Conservation (phyloP, 1,140 invertebrate species). For the Danaus plexippus region DNA sequence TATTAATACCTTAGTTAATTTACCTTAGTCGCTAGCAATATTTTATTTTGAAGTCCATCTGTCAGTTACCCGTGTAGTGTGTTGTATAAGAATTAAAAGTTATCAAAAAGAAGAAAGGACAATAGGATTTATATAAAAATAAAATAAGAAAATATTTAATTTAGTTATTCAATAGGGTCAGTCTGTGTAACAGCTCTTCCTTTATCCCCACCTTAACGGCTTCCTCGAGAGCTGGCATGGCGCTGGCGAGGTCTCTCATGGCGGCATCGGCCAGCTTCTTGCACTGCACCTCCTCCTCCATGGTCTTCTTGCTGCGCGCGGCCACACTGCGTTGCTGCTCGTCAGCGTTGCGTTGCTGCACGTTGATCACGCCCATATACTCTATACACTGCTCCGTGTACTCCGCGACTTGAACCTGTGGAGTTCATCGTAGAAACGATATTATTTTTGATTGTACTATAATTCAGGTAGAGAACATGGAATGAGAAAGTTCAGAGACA, state of each 20-base stretch:
- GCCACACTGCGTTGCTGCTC: constrained; percentile 81
- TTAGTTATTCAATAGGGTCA: neutral
- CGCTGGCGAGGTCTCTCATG: constrained; percentile 83
- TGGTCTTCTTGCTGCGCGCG: constrained; percentile 78
- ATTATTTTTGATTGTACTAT: too few species aligned
- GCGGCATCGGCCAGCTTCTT: constrained; percentile 84
- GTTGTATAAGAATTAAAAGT: too few species aligned
- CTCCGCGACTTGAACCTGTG: constrained; percentile 73
- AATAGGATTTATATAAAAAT: too few species aligned
- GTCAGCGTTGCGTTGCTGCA: constrained; percentile 84
- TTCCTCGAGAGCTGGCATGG: constrained; percentile 88
- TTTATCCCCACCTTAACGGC: constrained; percentile 76
- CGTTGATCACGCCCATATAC: constrained; percentile 78
- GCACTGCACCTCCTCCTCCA: constrained; percentile 84
- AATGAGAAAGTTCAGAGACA: too few species aligned
- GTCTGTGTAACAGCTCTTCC: neutral
- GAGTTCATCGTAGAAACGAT: neutral
- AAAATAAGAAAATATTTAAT: too few species aligned
- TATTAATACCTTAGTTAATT: too few species aligned
- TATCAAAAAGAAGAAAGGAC: too few species aligned
- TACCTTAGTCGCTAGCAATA: too few species aligned
- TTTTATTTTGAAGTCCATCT: too few species aligned
- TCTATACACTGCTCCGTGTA: constrained; percentile 82
- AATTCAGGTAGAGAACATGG: too few species aligned
- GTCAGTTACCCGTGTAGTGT: too few species aligned